Evolutionary conservation across 2,888 invertebrate species (phyloP), one percentile per base, ranked within the genome.

Genomic region (Tenthredo amoena): DNA sequence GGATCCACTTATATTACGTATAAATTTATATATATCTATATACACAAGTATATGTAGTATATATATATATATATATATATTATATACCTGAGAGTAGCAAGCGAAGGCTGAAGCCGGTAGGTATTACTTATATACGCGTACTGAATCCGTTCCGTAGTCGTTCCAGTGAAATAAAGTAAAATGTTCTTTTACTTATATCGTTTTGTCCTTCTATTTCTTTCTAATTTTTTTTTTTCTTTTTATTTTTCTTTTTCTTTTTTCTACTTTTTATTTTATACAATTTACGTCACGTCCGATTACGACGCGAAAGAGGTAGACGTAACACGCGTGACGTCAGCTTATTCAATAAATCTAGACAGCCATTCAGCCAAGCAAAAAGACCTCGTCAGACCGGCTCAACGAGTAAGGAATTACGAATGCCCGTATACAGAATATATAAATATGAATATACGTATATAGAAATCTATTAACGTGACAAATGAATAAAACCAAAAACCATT

Each of bases 281-380:
- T 62, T 58, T 81, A 40, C 58, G 58, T 81, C n/a, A 81, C 62
- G 37, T 40, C 62, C 81, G 62, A 74, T 74, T 74, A 43, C 74
- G 43, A n/a, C 5, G 74, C 21, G 43, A n/a, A 74, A 40, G 74
- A 74, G 40, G 43, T 68, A 34, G 18, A 74, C 77, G 55, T 77
- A 55, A 50, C 47, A 77, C 77, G 77, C 77, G 50, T 55, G 50
- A 77, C 77, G 77, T 77, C 50, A 77, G 77, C 55, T 77, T 77
- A 77, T 77, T 77, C 77, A 55, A 77, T 50, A 55, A 55, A 77
- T 77, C 31, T 34, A 68, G 68, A 34, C 68, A 21, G 18, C 5
- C 7, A 74, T 74, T 43, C 40, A 77, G 26, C 18, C 9, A 6
- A 83, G 18, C n/a, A 47, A 83, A 68, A 47, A 26, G 37, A 68